These are phyloP conservation scores for Trichonephila clavata DNA, from an alignment of 1,140 invertebrate species.

Conservation along the genomic window DNA sequence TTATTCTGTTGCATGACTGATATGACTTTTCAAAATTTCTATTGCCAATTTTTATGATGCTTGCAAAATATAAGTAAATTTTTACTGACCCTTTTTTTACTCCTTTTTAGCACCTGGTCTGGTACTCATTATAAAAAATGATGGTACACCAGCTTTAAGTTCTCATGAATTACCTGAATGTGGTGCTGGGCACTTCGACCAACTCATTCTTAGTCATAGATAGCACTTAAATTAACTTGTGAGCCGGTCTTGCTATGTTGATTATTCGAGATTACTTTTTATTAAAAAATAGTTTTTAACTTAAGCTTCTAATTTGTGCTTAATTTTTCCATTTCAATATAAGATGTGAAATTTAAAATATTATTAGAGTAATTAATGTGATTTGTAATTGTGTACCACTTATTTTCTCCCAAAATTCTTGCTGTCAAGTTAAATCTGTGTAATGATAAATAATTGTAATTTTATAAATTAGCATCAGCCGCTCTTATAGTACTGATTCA, in stretches of 20 bases:
- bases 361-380: background rate
- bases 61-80: no score
- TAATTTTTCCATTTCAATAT: background rate
- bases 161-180: conserved; percentile 65
- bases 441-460: background rate
- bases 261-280: conserved; percentile 28
- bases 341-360: background rate
- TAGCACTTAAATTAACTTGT: conserved; percentile 60
- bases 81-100: background rate
- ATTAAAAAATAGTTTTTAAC: background rate
- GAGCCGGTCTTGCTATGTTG: conserved; percentile 39
- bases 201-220: conserved; percentile 67
- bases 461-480: background rate
- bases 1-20: no score
- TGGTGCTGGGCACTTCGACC: conserved; percentile 62
- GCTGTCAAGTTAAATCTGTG: background rate
- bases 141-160: conserved; percentile 70
- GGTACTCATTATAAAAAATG: conserved; percentile 69
- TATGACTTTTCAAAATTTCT: no score
- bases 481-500: conserved; percentile 1
- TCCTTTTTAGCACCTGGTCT: conserved; percentile 58
- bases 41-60: no score
- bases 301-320: conserved; percentile 1
- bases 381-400: background rate
- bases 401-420: background rate